phyloP scores from a whole-genome alignment of 2,888 invertebrate genomes.

The Oscheius sp. region DNA sequence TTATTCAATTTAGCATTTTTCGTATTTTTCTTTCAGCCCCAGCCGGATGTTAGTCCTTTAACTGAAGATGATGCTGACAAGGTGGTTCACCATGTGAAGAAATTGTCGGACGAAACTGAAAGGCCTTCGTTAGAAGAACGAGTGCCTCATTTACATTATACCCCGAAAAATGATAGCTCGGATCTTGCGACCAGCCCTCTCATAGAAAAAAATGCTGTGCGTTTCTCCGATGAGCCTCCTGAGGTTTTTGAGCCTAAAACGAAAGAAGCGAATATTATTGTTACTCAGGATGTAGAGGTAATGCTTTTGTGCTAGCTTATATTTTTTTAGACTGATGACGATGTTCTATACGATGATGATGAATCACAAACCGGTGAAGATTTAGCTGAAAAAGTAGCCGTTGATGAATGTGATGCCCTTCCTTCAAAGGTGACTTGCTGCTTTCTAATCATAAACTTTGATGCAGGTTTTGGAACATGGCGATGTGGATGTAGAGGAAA shows the following conservation, averaged over 20 bases:
- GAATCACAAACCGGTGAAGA: not conserved
- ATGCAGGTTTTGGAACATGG: too few species aligned
- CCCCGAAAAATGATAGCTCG: too few species aligned
- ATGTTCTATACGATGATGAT: not conserved
- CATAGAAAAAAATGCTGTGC: not conserved
- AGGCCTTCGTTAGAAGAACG: not conserved
- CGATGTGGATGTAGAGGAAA: too few species aligned
- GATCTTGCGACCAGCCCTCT: not conserved
- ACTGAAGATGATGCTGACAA: not conserved
- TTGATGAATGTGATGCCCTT: not conserved
- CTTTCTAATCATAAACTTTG: too few species aligned
- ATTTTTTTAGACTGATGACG: not conserved
- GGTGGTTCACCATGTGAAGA: not conserved
- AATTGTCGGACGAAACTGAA: not conserved
- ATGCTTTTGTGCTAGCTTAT: not conserved
- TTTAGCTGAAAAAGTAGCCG: not conserved
- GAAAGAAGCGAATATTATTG: not conserved
- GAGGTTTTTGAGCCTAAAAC: not conserved
- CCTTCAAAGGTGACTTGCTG: not conserved
- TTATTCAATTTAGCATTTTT: not conserved
- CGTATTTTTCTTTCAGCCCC: not conserved
- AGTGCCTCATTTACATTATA: slow-evolving; percentile 2
- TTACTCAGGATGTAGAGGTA: not conserved
- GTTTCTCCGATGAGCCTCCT: not conserved
- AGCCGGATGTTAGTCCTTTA: not conserved